Evolutionary conservation across 2,888 invertebrate species (phyloP), one percentile per base, ranked within the genome.

Genomic region (Dryomyza anilis): DNA sequence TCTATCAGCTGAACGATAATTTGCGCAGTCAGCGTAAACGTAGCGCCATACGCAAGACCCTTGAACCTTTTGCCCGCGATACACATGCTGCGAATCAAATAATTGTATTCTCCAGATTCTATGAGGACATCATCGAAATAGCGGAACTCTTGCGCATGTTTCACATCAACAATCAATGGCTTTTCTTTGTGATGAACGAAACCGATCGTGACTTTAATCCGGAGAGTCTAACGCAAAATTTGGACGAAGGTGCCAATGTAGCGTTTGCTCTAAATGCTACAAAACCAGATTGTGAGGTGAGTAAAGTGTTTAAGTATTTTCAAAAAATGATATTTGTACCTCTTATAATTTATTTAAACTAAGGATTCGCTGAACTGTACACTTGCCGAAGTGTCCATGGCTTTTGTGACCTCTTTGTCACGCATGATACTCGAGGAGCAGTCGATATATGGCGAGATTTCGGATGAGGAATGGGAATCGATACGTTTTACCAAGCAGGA

Each of bases 401-500:
- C 89, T 0, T 87, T 94, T 74, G 84, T 89, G 10, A 85, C 87
- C n/a, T 89, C 91, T 0, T 76, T 94, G 60, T 90, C 91, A 48
- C 86, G 86, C 43, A 88, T 91, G 0, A 86, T 91, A 1, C 83
- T 86, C 48, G 90, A 89, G 45, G 93, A 94, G 82, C 85, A 88
- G 59, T 89, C 91, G 29, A 85, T 91, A 43, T 90, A 91, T 5
- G 87, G 88, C 1, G 89, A 90, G 79, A 90, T 93, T 3, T 93
- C 91, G 0, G 91, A 92, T 71, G 94, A 94, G 78, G 93, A 94
- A 83, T 94, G 93, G 91, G 92, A 94, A 74, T 88, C 91, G 0
- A 89, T 93, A 68, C 86, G 90, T 71, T 89, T 91, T 0, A 87
- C 87, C 1, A 92, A 92, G 78, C 72, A 82, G 7, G 90, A 92